Conservation (phyloP, 2,888 invertebrate species). For the Nephrotoma appendiculata region DNA sequence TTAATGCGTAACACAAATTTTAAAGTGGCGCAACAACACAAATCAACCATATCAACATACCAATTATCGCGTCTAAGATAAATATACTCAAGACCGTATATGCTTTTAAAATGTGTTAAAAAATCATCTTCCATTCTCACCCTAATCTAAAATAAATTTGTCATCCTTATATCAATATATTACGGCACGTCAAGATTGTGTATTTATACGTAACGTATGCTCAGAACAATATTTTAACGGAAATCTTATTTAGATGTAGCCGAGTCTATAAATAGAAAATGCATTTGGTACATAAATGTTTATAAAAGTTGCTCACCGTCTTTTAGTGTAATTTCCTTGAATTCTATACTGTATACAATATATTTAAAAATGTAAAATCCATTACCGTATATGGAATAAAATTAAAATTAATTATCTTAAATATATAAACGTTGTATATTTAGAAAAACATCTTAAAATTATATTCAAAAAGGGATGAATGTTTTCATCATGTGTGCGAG, state of each 20-base stretch:
- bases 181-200: not conserved
- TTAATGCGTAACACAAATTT: not conserved
- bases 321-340: not conserved
- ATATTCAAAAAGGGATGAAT: not conserved
- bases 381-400: not conserved
- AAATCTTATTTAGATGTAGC: not conserved
- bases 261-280: not conserved
- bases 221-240: not conserved
- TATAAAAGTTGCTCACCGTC: not conserved
- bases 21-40: not conserved
- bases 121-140: not conserved
- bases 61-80: not conserved
- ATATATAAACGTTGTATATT: not conserved
- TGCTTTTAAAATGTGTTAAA: not conserved
- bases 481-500: not conserved
- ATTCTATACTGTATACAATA: not conserved
- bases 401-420: not conserved
- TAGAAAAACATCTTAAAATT: not conserved
- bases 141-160: not conserved
- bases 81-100: not conserved
- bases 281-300: not conserved
- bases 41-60: not conserved
- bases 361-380: not conserved
- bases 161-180: not conserved
- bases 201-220: not conserved